phyloP scores from a whole-genome alignment of 2,113 vertebrate species.

The Cyrtonyx montezumae region DNA sequence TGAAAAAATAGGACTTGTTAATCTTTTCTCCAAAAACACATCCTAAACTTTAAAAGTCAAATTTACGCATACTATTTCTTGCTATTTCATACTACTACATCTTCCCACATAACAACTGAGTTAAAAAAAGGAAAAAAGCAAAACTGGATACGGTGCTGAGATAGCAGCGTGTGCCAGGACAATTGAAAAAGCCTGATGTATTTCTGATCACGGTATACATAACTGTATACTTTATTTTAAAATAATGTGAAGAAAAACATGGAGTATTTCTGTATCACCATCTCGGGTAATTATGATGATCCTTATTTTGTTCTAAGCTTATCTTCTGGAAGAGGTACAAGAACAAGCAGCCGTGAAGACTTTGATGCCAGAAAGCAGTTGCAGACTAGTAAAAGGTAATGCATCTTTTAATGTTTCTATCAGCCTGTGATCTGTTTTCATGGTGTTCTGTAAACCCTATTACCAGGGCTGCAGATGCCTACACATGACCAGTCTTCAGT shows the following conservation, averaged over 20 bases:
- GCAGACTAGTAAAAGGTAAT: conserved; percentile 44
- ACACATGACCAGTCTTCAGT: conserved; percentile 70
- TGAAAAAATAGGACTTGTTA: conserved; percentile 37
- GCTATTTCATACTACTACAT: conserved; percentile 53
- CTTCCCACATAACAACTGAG: conserved; percentile 65
- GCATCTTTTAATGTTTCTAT: conserved; percentile 37
- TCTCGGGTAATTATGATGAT: background rate
- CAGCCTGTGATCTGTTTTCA: conserved; percentile 64
- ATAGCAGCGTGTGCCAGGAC: conserved; percentile 50
- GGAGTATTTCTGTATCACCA: background rate
- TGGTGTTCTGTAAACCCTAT: conserved; percentile 64
- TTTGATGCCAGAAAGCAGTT: conserved; percentile 22
- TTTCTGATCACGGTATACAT: conserved; percentile 8
- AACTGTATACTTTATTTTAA: background rate
- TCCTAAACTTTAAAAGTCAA: conserved; percentile 32
- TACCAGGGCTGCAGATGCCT: conserved; percentile 68
- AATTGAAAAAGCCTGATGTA: conserved; percentile 40
- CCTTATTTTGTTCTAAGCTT: conserved; percentile 4
- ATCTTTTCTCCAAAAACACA: conserved; percentile 37
- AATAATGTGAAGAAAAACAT: background rate
- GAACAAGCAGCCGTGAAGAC: conserved; percentile 14
- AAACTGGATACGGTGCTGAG: conserved; percentile 50
- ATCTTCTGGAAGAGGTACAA: background rate
- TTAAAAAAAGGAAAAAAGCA: conserved; percentile 60
- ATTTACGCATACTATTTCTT: conserved; percentile 64